Conservation (phyloP, 30 jellyfish, hydroid and myxozoan species). For the Hydractinia echinata region DNA sequence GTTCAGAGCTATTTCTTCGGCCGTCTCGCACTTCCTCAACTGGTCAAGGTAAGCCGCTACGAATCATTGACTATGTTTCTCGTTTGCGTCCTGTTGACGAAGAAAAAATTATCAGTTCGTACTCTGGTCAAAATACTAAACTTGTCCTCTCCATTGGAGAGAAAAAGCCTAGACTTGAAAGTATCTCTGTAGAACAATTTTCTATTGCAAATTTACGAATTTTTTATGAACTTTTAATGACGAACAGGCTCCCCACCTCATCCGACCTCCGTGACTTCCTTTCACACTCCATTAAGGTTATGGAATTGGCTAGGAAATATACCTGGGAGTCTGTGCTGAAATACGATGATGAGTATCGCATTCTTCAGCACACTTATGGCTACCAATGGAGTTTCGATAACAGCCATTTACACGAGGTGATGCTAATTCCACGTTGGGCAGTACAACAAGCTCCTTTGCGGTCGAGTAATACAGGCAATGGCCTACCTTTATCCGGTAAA, state of each 20-base stretch:
- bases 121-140: not conserved
- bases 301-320: conserved; percentile 3
- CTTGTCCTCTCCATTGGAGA: not conserved
- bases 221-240: not conserved
- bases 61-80: not conserved
- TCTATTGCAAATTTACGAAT: not conserved
- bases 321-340: conserved; percentile 5
- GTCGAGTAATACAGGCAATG: too few relatives aligned
- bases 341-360: too few relatives aligned
- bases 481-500: too few relatives aligned
- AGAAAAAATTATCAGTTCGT: not conserved
- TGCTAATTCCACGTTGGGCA: too few relatives aligned
- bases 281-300: not conserved
- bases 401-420: too few relatives aligned
- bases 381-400: too few relatives aligned
- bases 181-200: not conserved
- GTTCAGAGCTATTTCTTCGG: not conserved
- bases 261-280: not conserved
- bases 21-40: not conserved
- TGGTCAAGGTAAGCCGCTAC: conserved; percentile 10
- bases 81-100: not conserved
- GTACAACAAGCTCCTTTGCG: too few relatives aligned
- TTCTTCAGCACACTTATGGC: too few relatives aligned
- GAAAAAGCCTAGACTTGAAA: not conserved
- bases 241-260: not conserved